Percentiles rank a stretch among this genome's conserved stretches.
Evolutionary conservation across 35 echinoderm and acorn worm genomes (phyloP).

Genomic region (Holothuria glaberrima): DNA sequence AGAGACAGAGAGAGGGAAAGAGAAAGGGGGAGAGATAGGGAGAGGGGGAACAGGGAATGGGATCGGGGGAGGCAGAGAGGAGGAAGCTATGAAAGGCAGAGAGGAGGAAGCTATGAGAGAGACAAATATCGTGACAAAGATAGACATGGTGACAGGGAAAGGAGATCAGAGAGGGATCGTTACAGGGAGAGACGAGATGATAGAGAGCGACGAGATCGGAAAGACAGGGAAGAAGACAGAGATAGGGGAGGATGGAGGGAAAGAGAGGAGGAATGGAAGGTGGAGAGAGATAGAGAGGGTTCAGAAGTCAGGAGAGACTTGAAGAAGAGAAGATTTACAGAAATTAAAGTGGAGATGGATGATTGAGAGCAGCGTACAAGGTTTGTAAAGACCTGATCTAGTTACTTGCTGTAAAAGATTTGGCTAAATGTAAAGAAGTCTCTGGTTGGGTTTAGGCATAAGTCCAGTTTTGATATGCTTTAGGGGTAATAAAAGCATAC

Average conservation of each 20-base stretch:
- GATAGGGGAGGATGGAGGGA: background rate
- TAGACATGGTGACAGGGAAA: constrained; percentile 36
- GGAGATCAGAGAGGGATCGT: background rate
- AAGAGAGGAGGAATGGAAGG: background rate
- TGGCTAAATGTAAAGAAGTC: too few species aligned
- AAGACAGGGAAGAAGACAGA: constrained; percentile 17
- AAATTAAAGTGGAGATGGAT: background rate
- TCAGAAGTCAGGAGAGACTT: background rate
- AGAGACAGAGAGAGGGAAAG: constrained; percentile 12
- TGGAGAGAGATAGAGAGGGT: constrained; percentile 13
- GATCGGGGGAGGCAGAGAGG: background rate
- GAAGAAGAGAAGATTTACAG: constrained; percentile 2
- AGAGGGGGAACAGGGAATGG: constrained; percentile 11
- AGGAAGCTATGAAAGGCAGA: background rate
- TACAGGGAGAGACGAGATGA: constrained; percentile 22
- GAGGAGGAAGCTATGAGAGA: constrained; percentile 22
- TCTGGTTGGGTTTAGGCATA: too few species aligned
- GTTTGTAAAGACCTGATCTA: background rate
- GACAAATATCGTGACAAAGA: constrained; percentile 16
- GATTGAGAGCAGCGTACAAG: background rate
- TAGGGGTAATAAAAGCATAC: too few species aligned
- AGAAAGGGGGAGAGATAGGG: background rate
- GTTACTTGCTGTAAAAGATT: too few species aligned
- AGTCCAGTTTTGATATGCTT: too few species aligned
- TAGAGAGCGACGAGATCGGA: background rate